Conservation (phyloP, 2,888 invertebrate genomes). For the Cephonodes hylas region DNA sequence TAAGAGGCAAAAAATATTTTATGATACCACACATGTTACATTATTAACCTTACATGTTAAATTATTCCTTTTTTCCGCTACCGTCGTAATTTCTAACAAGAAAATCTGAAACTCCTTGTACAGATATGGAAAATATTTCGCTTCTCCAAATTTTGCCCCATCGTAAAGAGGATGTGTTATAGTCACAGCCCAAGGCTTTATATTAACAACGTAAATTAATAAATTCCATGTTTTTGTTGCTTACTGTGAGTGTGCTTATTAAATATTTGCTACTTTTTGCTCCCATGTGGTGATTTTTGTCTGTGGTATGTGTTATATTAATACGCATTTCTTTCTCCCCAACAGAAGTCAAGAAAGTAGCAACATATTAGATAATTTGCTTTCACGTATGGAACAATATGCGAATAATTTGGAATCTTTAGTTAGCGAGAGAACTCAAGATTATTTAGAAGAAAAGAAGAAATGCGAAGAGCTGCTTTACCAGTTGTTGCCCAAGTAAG, state of each 20-base stretch:
- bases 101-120: not conserved
- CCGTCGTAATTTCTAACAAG: not conserved
- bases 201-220: not conserved
- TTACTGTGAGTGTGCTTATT: not conserved
- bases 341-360: slow-evolving; percentile 93
- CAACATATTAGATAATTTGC: slow-evolving; percentile 96
- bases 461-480: slow-evolving; percentile 98
- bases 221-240: not conserved
- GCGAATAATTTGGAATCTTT: slow-evolving; percentile 98
- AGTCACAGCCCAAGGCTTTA: not conserved
- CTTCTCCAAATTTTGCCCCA: not conserved
- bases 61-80: not conserved
- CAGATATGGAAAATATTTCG: not conserved
- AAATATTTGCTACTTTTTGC: not conserved
- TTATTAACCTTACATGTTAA: not conserved
- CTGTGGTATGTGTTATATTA: not conserved
- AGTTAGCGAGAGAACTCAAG: slow-evolving; percentile 97
- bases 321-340: slow-evolving; percentile 24
- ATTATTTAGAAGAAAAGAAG: slow-evolving; percentile 98
- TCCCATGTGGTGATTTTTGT: not conserved
- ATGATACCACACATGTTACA: not conserved
- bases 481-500: slow-evolving; percentile 95
- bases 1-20: not conserved
- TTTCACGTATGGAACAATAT: slow-evolving; percentile 99
- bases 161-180: not conserved